phyloP scores from a whole-genome alignment of 2,888 invertebrate genomes.

The Trachelus iudaicus region DNA sequence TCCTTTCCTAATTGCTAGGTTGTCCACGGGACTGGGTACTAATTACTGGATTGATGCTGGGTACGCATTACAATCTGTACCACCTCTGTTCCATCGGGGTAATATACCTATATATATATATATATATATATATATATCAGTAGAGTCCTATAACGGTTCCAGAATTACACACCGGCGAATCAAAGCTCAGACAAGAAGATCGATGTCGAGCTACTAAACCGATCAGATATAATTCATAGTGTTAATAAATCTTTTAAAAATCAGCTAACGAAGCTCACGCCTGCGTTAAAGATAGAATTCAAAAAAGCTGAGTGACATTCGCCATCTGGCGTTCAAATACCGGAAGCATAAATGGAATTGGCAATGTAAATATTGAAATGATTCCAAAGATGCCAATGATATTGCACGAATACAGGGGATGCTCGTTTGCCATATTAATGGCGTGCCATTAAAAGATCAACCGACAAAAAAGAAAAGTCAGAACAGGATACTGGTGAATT shows the following conservation, averaged over 20 bases:
- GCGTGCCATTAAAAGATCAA: neutral
- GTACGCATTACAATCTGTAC: neutral
- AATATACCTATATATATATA: neutral
- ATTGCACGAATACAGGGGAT: neutral
- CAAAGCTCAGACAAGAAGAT: neutral
- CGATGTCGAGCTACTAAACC: neutral
- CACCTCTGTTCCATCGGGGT: neutral
- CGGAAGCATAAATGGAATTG: neutral
- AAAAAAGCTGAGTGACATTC: neutral
- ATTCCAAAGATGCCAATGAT: neutral
- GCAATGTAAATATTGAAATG: neutral
- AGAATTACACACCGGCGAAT: neutral
- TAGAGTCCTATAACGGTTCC: neutral
- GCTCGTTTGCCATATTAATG: neutral
- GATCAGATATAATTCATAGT: neutral
- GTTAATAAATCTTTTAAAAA: neutral
- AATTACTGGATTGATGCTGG: neutral
- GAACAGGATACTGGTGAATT: neutral
- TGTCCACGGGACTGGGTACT: neutral
- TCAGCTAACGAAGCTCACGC: neutral
- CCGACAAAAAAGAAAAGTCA: neutral
- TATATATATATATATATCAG: neutral
- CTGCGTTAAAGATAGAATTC: neutral
- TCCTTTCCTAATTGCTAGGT: neutral
- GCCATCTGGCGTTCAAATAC: neutral